Percentiles rank a stretch among this genome's conserved stretches.
Conservation (phyloP, 1,140 invertebrate genomes). For the Notospermus geniculatus region DNA sequence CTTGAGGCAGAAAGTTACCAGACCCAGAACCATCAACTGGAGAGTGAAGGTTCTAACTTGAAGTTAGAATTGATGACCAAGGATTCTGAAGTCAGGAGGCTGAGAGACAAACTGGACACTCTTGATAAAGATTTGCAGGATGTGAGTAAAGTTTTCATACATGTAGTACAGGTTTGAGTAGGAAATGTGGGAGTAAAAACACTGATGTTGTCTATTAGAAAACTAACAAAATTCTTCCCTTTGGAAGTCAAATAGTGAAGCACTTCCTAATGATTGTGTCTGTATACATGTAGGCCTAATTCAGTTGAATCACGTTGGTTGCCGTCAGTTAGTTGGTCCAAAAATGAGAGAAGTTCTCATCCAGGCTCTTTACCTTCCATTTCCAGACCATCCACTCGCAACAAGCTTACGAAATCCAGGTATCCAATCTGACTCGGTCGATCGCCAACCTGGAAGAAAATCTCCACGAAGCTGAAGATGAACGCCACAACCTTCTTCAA, state of each 20-base stretch:
- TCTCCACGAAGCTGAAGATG: slow-evolving; percentile 43
- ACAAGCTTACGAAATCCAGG: slow-evolving; percentile 52
- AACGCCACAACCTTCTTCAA: slow-evolving; percentile 44
- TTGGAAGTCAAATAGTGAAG: too few relatives aligned
- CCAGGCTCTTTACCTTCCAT: slow-evolving; percentile 10
- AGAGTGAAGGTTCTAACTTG: slow-evolving; percentile 53
- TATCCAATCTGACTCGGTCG: slow-evolving; percentile 48
- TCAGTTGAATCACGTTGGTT: too few relatives aligned
- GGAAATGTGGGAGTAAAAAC: too few relatives aligned
- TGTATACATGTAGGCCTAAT: too few relatives aligned
- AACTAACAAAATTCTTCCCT: too few relatives aligned
- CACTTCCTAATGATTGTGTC: too few relatives aligned
- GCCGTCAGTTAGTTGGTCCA: too few relatives aligned
- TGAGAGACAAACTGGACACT: slow-evolving; percentile 49
- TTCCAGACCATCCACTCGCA: slow-evolving; percentile 46
- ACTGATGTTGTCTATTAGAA: too few relatives aligned
- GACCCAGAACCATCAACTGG: slow-evolving; percentile 49
- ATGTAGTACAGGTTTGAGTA: background rate
- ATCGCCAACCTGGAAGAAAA: slow-evolving; percentile 49
- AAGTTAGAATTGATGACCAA: slow-evolving; percentile 52
- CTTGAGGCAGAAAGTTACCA: slow-evolving; percentile 52
- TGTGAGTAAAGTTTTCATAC: too few relatives aligned
- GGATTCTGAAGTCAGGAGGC: slow-evolving; percentile 48
- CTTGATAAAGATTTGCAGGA: slow-evolving; percentile 52
- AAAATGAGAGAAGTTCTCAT: too few relatives aligned